phyloP scores from a whole-genome alignment of 2,797 vertebrate species.

The Enteromius radiatus region DNA sequence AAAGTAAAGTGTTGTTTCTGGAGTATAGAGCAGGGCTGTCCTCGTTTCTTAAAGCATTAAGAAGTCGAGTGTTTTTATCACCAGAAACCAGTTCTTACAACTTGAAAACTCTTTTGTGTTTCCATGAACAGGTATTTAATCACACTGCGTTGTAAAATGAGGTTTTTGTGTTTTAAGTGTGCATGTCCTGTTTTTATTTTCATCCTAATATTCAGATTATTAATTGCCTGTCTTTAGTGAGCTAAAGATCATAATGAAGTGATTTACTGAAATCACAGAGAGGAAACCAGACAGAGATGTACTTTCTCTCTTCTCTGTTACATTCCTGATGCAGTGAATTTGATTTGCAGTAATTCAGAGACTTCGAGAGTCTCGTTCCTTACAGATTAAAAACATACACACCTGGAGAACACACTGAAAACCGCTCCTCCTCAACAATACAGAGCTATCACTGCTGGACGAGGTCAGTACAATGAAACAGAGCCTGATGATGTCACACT shows the following conservation, averaged over 20 bases:
- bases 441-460: background rate
- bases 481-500: background rate
- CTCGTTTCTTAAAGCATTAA: no score
- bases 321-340: background rate
- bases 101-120: no score
- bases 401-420: slow-evolving; percentile 37
- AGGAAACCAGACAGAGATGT: background rate
- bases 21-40: no score
- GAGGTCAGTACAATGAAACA: background rate
- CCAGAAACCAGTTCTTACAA: no score
- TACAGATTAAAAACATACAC: slow-evolving; percentile 50
- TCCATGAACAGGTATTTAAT: no score
- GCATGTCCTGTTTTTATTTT: no score
- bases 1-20: no score
- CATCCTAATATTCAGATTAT: no score
- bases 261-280: background rate
- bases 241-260: background rate
- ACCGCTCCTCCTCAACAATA: background rate
- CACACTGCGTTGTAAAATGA: no score
- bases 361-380: background rate
- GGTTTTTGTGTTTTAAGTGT: no score
- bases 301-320: background rate
- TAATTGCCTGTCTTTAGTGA: no score
- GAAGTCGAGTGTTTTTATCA: no score
- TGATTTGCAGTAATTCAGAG: background rate